A percentile compares a stretch with the other conserved stretches of the same genome.
These are phyloP conservation scores for Leptogaster cylindrica DNA, from an alignment of 2,888 invertebrate genomes.

Conservation along the genomic window DNA sequence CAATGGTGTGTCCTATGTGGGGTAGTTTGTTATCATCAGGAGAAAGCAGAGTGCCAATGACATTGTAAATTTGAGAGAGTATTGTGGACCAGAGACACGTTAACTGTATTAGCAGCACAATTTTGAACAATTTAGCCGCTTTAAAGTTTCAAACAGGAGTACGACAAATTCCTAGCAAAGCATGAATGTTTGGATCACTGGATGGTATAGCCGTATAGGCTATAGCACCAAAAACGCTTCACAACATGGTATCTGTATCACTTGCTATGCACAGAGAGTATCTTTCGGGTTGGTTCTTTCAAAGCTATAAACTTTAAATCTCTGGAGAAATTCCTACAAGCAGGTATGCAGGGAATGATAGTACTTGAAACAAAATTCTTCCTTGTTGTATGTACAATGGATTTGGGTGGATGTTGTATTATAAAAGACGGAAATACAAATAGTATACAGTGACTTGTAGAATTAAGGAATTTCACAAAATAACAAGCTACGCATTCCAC, in stretches of 20 bases:
- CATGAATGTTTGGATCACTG: too few relatives aligned
- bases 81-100: constrained; percentile 20
- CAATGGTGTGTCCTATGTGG: constrained; percentile 9
- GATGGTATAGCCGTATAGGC: constrained; percentile 7
- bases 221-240: constrained; percentile 6
- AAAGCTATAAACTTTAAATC: constrained; percentile 35
- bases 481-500: constrained; percentile 23
- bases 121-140: constrained; percentile 29
- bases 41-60: constrained; percentile 31
- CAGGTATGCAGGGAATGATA: constrained; percentile 33
- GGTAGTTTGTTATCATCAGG: constrained; percentile 13
- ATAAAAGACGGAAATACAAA: neutral
- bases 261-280: constrained; percentile 38
- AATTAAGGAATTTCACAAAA: constrained; percentile 29
- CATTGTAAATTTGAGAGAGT: constrained; percentile 25
- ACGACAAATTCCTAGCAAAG: constrained; percentile 33
- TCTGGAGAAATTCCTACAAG: constrained; percentile 35
- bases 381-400: too few relatives aligned
- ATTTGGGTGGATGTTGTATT: too few relatives aligned
- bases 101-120: constrained; percentile 37
- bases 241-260: constrained; percentile 32
- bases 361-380: constrained; percentile 32
- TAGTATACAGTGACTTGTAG: constrained; percentile 25
- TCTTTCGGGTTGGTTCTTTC: constrained; percentile 24
- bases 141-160: constrained; percentile 22